Percentiles rank a stretch among this genome's conserved stretches.
These are phyloP conservation scores for Antheraea yamamai DNA, from an alignment of 2,888 invertebrate species.

Conservation along the genomic window DNA sequence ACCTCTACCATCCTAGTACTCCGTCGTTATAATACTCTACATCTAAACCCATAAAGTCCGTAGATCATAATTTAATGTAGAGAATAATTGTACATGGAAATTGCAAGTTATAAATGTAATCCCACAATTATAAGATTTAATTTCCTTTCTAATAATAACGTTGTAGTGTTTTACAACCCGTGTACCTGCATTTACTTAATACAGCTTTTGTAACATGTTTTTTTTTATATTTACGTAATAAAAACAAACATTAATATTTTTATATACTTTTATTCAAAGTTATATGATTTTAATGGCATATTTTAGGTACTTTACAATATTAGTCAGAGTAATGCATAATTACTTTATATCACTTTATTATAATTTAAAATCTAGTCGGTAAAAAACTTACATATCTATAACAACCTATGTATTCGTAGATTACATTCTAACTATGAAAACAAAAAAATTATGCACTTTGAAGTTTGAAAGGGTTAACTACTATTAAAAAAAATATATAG, in stretches of 20 bases:
- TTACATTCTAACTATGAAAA: not conserved
- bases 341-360: slow-evolving; percentile 22
- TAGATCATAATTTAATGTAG: not conserved
- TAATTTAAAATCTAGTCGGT: slow-evolving; percentile 24
- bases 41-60: not conserved
- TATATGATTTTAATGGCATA: slow-evolving; percentile 18
- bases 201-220: too few species aligned
- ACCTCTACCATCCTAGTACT: too few species aligned
- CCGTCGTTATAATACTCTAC: too few species aligned
- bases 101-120: not conserved
- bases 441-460: not conserved
- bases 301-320: slow-evolving; percentile 22
- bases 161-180: not conserved
- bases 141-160: slow-evolving; percentile 5
- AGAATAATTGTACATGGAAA: slow-evolving; percentile 1
- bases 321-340: slow-evolving; percentile 7
- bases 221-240: not conserved
- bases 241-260: not conserved
- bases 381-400: slow-evolving; percentile 19
- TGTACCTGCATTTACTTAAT: not conserved
- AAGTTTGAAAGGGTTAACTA: not conserved
- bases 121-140: not conserved
- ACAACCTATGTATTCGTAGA: not conserved
- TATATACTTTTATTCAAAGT: slow-evolving; percentile 16
- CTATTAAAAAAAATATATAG: too few species aligned